Conservation (phyloP, 2,888 invertebrate genomes). For the Marronus borbonicus region DNA sequence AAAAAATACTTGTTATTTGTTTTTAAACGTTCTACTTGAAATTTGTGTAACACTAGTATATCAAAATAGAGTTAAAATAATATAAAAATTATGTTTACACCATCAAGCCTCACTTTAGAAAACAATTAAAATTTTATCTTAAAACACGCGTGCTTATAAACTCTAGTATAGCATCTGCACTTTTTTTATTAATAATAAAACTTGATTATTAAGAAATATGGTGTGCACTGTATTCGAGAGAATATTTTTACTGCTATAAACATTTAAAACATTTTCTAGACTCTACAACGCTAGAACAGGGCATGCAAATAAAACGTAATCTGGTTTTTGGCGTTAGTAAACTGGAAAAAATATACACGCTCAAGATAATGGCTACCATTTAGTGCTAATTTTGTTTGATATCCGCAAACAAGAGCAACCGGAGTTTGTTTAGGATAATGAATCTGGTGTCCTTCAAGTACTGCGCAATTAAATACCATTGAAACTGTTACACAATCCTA, state of each 20-base stretch:
- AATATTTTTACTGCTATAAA: background rate
- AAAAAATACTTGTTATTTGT: too few relatives aligned
- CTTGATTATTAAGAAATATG: background rate
- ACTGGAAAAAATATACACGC: too few relatives aligned
- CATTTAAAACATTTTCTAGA: background rate
- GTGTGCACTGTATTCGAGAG: background rate
- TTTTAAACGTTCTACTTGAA: too few relatives aligned
- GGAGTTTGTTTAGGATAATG: constrained; percentile 15
- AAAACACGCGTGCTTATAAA: background rate
- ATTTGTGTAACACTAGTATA: background rate
- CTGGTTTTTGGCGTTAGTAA: too few relatives aligned
- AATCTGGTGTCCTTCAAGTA: background rate
- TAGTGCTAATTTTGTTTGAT: constrained; percentile 7
- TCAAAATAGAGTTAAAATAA: background rate
- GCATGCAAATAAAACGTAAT: too few relatives aligned
- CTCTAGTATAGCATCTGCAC: constrained; percentile 7
- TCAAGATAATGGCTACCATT: too few relatives aligned
- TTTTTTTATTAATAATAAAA: constrained; percentile 14
- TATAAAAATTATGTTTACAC: background rate
- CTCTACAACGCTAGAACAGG: background rate
- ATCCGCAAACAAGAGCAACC: background rate
- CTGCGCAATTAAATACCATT: background rate
- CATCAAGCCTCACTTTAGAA: background rate
- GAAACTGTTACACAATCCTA: background rate
- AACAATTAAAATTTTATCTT: constrained; percentile 18